Conservation (phyloP, 2,797 vertebrate species). For the Urosaurus nigricauda region DNA sequence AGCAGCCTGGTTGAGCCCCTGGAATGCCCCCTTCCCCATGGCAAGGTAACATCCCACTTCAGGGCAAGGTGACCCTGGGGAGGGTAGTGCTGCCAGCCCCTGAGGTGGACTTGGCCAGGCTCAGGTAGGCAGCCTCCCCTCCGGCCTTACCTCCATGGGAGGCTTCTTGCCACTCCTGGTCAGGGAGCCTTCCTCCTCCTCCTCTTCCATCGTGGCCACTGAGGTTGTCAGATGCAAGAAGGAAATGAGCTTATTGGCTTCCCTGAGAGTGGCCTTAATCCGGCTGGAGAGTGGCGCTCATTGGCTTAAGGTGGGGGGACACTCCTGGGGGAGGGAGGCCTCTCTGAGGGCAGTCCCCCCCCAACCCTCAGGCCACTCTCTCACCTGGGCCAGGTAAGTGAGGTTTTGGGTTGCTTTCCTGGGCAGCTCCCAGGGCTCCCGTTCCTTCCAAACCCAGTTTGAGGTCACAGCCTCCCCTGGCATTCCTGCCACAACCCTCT, state of each 20-base stretch:
- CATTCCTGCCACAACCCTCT: background rate
- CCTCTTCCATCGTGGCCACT: background rate
- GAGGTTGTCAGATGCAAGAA: background rate
- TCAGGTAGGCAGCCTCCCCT: background rate
- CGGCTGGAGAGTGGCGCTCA: background rate
- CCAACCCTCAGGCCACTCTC: background rate
- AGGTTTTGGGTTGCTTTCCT: too few relatives aligned
- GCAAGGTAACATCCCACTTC: background rate
- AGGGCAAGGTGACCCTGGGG: too few relatives aligned
- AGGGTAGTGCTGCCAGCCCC: background rate
- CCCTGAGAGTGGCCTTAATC: constrained; percentile 15
- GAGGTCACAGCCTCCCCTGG: background rate
- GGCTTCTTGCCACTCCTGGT: background rate
- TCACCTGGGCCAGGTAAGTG: background rate
- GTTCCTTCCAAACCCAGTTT: background rate
- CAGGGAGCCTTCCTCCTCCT: background rate
- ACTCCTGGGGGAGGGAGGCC: background rate
- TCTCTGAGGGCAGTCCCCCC: background rate
- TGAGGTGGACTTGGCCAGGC: too few relatives aligned
- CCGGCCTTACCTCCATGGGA: background rate
- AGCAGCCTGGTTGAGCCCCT: background rate
- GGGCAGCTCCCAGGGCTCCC: too few relatives aligned
- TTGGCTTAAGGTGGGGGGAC: background rate
- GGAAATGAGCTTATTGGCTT: constrained; percentile 1
- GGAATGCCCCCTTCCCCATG: background rate